Percentiles rank a stretch among this genome's conserved stretches.
Conservation (phyloP, 2,797 vertebrate genomes). For the Chelidonichthys spinosus region DNA sequence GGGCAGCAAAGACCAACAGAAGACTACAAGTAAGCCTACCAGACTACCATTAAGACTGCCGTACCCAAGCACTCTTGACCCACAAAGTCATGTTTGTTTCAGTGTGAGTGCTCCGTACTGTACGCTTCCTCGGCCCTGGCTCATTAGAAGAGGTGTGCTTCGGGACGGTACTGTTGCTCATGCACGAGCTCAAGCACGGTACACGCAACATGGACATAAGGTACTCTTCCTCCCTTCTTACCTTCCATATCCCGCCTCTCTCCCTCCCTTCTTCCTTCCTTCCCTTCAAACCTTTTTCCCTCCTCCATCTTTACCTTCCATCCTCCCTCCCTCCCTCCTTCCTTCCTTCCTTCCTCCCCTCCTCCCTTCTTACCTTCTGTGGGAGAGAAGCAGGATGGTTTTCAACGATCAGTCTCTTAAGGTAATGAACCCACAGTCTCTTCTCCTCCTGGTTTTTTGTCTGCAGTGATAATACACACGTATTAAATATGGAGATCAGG, state of each 20-base stretch:
- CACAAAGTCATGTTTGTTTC: no score
- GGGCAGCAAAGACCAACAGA: conserved; percentile 48
- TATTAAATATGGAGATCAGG: no score
- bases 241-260: fast-evolving
- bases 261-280: fast-evolving
- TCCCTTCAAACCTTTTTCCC: no score
- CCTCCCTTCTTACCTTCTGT: conserved; percentile 84
- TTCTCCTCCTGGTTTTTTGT: conserved; percentile 95
- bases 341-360: not conserved
- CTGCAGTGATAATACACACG: conserved; percentile 63
- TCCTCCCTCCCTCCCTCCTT: no score
- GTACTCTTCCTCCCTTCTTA: fast-evolving
- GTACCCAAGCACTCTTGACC: no score
- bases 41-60: not conserved
- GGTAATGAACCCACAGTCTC: conserved; percentile 92
- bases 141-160: no score
- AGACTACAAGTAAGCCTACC: not conserved
- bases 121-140: no score
- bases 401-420: conserved; percentile 91
- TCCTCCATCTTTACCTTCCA: no score
- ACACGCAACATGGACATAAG: no score
- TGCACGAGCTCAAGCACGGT: no score
- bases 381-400: conserved; percentile 92
- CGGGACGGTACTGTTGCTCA: no score
- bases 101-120: no score